Percentiles rank a stretch among this genome's conserved stretches.
These are phyloP conservation scores for Crocuta crocuta DNA, from an alignment of 2,113 vertebrate genomes.

Conservation along the genomic window DNA sequence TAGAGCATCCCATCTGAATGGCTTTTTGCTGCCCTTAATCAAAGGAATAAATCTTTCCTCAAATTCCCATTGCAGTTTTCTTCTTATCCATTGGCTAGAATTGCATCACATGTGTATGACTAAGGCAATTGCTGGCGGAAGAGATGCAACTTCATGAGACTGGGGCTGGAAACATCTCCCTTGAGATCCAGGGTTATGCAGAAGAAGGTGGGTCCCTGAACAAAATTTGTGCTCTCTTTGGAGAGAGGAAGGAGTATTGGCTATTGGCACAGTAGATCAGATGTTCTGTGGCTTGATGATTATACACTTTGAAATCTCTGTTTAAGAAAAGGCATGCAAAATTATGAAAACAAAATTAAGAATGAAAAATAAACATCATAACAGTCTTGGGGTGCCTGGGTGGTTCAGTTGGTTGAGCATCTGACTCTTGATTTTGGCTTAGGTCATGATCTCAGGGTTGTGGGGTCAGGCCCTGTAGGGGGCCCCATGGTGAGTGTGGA, in stretches of 20 bases:
- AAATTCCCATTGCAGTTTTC: background rate
- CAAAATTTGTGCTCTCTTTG: background rate
- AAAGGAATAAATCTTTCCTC: background rate
- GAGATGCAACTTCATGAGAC: background rate
- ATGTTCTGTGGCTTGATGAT: background rate
- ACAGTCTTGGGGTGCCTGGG: too few relatives aligned
- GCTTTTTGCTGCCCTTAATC: background rate
- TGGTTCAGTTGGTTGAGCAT: too few relatives aligned
- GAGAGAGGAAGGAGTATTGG: background rate
- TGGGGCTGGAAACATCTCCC: background rate
- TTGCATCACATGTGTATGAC: background rate
- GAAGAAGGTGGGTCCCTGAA: background rate
- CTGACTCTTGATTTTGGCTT: too few relatives aligned
- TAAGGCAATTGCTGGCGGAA: background rate
- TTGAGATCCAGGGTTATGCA: background rate
- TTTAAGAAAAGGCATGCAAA: background rate
- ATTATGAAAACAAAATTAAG: background rate
- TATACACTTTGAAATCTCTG: background rate
- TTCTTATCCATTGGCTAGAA: background rate
- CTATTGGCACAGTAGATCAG: background rate
- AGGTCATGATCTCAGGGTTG: too few relatives aligned
- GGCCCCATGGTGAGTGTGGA: too few relatives aligned
- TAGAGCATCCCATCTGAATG: background rate
- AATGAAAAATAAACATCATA: background rate
- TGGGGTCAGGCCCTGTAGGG: too few relatives aligned